Evolutionary conservation across 2,888 invertebrate species (phyloP), one percentile per base, ranked within the genome.

Genomic region (Danaus chrysippus): DNA sequence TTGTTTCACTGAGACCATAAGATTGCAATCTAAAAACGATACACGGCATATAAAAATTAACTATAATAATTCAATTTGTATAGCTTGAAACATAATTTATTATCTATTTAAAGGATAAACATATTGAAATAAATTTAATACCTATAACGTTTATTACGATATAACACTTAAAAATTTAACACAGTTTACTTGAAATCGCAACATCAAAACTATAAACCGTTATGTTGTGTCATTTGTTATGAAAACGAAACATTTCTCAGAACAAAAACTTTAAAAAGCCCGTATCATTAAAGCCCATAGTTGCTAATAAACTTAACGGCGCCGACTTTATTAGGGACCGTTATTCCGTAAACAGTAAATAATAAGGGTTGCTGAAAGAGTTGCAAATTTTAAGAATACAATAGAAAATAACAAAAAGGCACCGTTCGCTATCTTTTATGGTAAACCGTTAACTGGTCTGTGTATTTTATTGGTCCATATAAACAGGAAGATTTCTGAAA

Each of bases 401-500:
- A 83, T 73, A 68, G 63, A 61, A n/a, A 41, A 42, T 9, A 41
- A 54, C 46, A 64, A 61, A 64, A 55, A 42, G 60, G 53, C 41
- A 59, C 71, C 71, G 73, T 74, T 76, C 54, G 13, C 54, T 59
- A 54, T 54, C 34, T 54, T 23, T 43, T 58, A 53, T 53, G 52
- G 49, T 55, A 49, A 55, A 60, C 65, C 59, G 56, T 65, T 61
- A 60, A 46, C 55, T 23, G 78, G 78, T 69, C 54, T 65, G 74
- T 54, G 54, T 74, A 70, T 78, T 82, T 84, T 86, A 87, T 83
- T 83, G 74, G 79, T 69, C 73, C 73, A 74, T 80, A 81, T 76
- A 83, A 83, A 68, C 64, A 62, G 66, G 69, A 72, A 69, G 64
- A 70, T 56, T 54, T 63, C 54, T 63, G 66, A 71, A 71, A 75